Evolutionary conservation across 1,140 invertebrate genomes (phyloP).

Genomic region (Scaptodrosophila lebanonensis): DNA sequence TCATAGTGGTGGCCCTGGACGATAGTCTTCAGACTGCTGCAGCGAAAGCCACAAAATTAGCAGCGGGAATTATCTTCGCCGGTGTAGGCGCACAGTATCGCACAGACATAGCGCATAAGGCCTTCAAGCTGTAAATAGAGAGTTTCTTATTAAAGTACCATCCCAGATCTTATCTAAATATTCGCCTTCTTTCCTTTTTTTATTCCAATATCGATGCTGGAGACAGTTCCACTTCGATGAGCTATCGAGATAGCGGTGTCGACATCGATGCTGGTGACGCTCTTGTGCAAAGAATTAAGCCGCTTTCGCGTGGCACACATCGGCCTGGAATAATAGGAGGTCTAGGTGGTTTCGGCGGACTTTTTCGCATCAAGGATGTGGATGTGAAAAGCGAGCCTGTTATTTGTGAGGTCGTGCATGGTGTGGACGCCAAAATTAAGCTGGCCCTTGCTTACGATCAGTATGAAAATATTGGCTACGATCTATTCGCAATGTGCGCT

Average conservation of each 20-base stretch:
- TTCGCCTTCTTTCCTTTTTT: neutral
- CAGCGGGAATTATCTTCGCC: constrained; percentile 86
- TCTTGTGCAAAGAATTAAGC: constrained; percentile 90
- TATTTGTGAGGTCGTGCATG: constrained; percentile 92
- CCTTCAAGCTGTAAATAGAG: constrained; percentile 84
- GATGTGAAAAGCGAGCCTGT: constrained; percentile 86
- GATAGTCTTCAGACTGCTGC: constrained; percentile 84
- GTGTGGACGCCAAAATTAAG: constrained; percentile 96
- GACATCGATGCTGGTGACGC: constrained; percentile 94
- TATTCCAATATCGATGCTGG: constrained; percentile 4
- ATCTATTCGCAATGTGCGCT: constrained; percentile 98
- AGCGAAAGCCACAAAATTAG: constrained; percentile 84
- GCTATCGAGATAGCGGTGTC: constrained; percentile 94
- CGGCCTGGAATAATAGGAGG: constrained; percentile 85
- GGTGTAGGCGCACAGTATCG: constrained; percentile 86
- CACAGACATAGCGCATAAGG: constrained; percentile 93
- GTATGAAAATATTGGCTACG: constrained; percentile 93
- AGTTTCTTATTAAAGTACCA: neutral
- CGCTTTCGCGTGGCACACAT: constrained; percentile 83
- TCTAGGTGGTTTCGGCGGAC: constrained; percentile 94
- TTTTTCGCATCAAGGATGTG: constrained; percentile 87
- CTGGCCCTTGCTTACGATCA: constrained; percentile 88
- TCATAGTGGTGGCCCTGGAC: constrained; percentile 87
- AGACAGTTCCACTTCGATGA: constrained; percentile 80
- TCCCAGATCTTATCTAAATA: too few species aligned